Percentiles rank a stretch among this genome's conserved stretches.
Conservation (phyloP, 2,888 invertebrate genomes). For the Podabrus alpinus region DNA sequence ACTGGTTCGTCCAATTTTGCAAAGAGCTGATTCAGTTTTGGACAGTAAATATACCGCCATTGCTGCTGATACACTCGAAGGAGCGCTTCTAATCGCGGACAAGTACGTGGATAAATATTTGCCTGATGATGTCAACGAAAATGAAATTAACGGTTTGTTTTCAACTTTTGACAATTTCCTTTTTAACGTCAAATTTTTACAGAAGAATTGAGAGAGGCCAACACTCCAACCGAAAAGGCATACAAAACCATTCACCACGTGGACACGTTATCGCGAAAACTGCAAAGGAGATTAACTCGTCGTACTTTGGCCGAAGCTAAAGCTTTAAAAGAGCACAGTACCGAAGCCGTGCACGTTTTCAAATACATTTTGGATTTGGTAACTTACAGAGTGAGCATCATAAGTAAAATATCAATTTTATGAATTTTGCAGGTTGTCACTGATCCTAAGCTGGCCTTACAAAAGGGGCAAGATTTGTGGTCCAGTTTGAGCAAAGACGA, state of each 20-base stretch:
- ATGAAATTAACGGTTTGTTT: constrained; percentile 66
- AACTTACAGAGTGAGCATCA: constrained; percentile 41
- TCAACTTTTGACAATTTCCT: background rate
- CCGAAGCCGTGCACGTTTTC: constrained; percentile 74
- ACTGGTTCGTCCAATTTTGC: constrained; percentile 70
- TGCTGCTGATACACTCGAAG: constrained; percentile 76
- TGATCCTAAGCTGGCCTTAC: constrained; percentile 75
- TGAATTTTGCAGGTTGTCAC: constrained; percentile 67
- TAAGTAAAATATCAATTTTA: background rate
- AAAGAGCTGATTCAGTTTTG: constrained; percentile 77
- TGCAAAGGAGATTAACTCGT: constrained; percentile 75
- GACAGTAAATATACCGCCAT: constrained; percentile 73
- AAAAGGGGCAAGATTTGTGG: constrained; percentile 77
- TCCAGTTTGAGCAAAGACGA: constrained; percentile 72
- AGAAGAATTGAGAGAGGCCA: constrained; percentile 7
- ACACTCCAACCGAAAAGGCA: constrained; percentile 60
- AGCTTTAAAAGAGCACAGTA: constrained; percentile 77
- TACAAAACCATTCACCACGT: constrained; percentile 80
- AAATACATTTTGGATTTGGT: constrained; percentile 80
- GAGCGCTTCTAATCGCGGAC: constrained; percentile 77
- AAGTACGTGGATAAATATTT: constrained; percentile 82
- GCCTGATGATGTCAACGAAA: constrained; percentile 64
- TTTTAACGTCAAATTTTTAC: background rate
- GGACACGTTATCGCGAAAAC: constrained; percentile 74
- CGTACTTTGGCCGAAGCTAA: constrained; percentile 80